Conservation (phyloP, 2,797 vertebrate species). For the Anguilla megastoma region DNA sequence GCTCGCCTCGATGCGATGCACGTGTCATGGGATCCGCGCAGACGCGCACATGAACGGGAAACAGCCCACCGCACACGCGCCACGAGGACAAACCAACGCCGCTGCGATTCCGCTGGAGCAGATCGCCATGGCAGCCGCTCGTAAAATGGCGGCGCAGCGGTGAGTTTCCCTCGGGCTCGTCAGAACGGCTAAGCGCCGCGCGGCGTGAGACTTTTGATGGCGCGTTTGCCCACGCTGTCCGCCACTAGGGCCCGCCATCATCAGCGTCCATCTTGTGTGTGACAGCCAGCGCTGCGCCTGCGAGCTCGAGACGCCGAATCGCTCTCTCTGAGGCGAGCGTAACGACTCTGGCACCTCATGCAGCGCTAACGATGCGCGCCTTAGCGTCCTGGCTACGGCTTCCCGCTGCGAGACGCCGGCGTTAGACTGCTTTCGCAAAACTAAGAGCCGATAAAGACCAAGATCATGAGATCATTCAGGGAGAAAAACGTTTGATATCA, state of each 20-base stretch:
- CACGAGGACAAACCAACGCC: constrained; percentile 64
- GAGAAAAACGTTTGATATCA: constrained; percentile 34
- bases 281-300: constrained; percentile 22
- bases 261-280: constrained; percentile 38
- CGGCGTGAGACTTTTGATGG: constrained; percentile 30
- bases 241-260: constrained; percentile 37
- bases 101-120: constrained; percentile 63
- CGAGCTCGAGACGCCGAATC: not conserved
- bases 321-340: not conserved
- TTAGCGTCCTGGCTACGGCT: not conserved
- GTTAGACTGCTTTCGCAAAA: not conserved
- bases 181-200: constrained; percentile 36
- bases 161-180: constrained; percentile 43
- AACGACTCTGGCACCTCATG: constrained; percentile 41
- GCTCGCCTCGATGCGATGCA: constrained; percentile 8
- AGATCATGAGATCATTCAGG: constrained; percentile 30
- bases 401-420: not conserved
- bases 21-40: no score
- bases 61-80: constrained; percentile 37
- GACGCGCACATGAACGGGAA: not conserved
- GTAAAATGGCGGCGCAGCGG: constrained; percentile 25
- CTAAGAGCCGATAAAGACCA: not conserved
- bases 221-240: constrained; percentile 24
- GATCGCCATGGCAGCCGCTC: constrained; percentile 54
- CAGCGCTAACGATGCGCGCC: constrained; percentile 22